Evolutionary conservation across 2,888 invertebrate genomes (phyloP), one percentile per base, ranked within the genome.

Genomic region (Biston stratarius): DNA sequence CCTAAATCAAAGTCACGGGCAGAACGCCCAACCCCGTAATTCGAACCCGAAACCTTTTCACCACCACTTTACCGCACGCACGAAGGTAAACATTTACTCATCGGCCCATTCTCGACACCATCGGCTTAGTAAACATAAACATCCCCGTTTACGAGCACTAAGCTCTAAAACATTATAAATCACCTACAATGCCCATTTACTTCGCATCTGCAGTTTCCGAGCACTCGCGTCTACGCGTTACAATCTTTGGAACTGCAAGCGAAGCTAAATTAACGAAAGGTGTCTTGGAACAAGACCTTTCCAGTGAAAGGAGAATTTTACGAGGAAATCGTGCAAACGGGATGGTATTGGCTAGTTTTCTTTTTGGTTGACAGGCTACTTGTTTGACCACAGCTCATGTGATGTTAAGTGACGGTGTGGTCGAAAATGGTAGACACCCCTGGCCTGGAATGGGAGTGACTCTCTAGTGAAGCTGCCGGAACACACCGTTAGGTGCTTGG

Each of bases 91-190:
- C 53, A 59, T 66, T 57, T 52, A 61, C 61, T 38, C 40, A 45
- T 48, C 45, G 36, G 14, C 36, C 47, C 38, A 24, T 47, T 10
- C 15, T 40, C 51, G 44, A 56, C 65, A 76, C 45, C 57, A 55
- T 44, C 14, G 10, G 3, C 51, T 57, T 36, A 9, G 38, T 38
- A 38, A 38, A 38, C 49, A 47, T 56, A 60, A 60, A 65, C 53
- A 36, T 44, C 36, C 56, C 34, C 44, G 84, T 86, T 58, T 48
- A 58, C 42, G 57, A 57, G 42, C 51, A 33, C 24, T 57, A 33
- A 55, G 5, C 55, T 24, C 52, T 53, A 55, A 24, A 55, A 55
- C 42, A 24, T 55, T 44, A 55, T 55, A 55, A 55, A 55, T 55
- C 24, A 55, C 44, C 51, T 24, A 44, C 34, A 51, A 55, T 53